Evolutionary conservation across 2,113 vertebrate genomes (phyloP).

Genomic region (Ploceus nigricollis): DNA sequence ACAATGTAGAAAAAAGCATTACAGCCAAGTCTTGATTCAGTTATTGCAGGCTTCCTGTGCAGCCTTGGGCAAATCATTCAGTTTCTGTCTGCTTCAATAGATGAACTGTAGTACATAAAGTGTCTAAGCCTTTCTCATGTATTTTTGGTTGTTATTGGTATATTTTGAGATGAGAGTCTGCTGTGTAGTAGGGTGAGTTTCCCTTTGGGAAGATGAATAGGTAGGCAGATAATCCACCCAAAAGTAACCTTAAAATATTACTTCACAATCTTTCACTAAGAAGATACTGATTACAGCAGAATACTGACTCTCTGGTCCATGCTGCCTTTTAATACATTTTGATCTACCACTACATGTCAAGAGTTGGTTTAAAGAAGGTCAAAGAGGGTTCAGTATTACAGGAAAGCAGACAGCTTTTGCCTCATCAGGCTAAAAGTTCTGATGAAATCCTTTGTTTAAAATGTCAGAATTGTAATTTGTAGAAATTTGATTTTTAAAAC

Average conservation of each 20-base stretch:
- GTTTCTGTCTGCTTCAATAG: background rate
- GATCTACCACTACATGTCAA: background rate
- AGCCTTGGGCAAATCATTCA: background rate
- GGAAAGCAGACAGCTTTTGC: background rate
- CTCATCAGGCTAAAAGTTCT: background rate
- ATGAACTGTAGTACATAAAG: fast-evolving
- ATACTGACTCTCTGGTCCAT: background rate
- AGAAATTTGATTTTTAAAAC: background rate
- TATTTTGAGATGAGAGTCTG: background rate
- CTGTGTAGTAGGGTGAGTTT: background rate
- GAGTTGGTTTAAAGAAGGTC: background rate
- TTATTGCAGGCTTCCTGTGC: background rate
- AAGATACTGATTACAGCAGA: background rate
- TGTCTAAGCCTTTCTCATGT: background rate
- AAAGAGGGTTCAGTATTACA: background rate
- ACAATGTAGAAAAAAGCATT: background rate
- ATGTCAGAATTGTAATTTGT: background rate
- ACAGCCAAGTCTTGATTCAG: background rate
- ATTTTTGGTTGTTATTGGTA: background rate
- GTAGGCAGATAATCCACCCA: background rate
- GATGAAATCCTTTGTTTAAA: background rate
- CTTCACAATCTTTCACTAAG: background rate
- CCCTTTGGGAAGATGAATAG: background rate
- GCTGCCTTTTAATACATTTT: background rate
- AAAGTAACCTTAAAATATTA: background rate